A percentile compares a stretch with the other conserved stretches of the same genome.
Conservation (phyloP, 2,797 vertebrate species). For the Xiphophorus birchmanni region DNA sequence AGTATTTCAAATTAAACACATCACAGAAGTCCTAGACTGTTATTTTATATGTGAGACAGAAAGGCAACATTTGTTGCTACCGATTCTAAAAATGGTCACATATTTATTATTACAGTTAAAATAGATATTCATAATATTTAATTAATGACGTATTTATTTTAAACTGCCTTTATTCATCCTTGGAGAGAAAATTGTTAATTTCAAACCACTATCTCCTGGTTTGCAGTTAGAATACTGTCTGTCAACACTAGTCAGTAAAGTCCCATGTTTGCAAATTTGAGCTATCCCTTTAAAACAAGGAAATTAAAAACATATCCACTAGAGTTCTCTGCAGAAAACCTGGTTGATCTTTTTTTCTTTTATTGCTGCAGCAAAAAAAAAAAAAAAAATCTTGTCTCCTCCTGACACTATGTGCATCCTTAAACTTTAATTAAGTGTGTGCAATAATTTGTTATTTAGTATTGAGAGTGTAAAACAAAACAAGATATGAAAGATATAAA, state of each 20-base stretch:
- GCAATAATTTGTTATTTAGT: constrained; percentile 14
- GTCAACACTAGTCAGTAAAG: not conserved
- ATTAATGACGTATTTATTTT: not conserved
- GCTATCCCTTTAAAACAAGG: not conserved
- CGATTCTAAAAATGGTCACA: not conserved
- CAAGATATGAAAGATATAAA: constrained; percentile 1
- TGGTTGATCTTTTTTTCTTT: not conserved
- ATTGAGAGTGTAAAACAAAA: constrained; percentile 12
- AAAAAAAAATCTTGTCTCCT: not conserved
- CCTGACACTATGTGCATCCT: not conserved
- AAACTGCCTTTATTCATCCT: not conserved
- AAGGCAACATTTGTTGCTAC: not conserved
- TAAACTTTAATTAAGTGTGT: constrained; percentile 4
- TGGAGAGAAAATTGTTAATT: not conserved
- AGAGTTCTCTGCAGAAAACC: not conserved
- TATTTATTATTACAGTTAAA: not conserved
- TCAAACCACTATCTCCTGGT: not conserved
- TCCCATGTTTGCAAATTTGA: not conserved
- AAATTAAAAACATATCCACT: not conserved
- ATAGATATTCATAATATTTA: not conserved
- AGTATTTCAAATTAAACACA: not conserved
- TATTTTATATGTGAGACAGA: not conserved
- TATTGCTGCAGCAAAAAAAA: not conserved
- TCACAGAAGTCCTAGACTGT: not conserved
- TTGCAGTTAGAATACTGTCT: not conserved